Conservation (phyloP, 1,140 invertebrate species). For the Pogonomyrmex californicus region DNA sequence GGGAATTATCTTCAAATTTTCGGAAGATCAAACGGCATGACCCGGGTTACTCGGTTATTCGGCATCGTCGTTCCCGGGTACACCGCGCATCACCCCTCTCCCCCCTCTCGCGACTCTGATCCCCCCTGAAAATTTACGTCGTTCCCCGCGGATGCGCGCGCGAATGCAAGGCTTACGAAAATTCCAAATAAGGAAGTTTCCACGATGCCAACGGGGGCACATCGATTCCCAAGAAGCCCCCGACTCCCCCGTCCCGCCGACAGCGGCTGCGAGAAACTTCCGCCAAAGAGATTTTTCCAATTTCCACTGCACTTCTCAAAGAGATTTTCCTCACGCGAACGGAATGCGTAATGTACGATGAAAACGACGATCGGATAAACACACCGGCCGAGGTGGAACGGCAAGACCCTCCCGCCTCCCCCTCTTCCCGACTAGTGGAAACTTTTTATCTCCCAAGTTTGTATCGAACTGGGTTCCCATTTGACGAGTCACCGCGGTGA, state of each 20-base stretch:
- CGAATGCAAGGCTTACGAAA: conserved; percentile 64
- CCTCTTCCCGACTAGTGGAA: background rate
- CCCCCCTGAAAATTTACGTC: conserved; percentile 55
- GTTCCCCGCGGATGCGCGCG: conserved; percentile 35
- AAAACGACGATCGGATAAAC: conserved; percentile 72
- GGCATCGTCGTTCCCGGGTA: conserved; percentile 36
- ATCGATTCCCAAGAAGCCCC: conserved; percentile 55
- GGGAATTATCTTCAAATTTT: conserved; percentile 61
- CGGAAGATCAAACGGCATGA: conserved; percentile 58
- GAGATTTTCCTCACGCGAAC: conserved; percentile 71
- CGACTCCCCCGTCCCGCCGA: conserved; percentile 41
- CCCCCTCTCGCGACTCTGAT: background rate
- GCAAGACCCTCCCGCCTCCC: background rate
- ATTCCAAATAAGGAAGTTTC: conserved; percentile 71
- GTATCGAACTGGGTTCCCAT: conserved; percentile 62
- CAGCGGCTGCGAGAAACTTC: conserved; percentile 65
- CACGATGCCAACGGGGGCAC: conserved; percentile 55
- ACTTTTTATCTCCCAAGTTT: conserved; percentile 51
- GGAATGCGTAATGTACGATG: conserved; percentile 74
- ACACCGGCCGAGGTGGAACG: conserved; percentile 26
- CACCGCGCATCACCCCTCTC: background rate
- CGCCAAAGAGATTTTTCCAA: conserved; percentile 71
- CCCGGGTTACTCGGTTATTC: conserved; percentile 60
- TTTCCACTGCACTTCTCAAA: conserved; percentile 69
- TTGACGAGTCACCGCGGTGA: conserved; percentile 62